These are phyloP conservation scores for Sterna hirundo DNA, from an alignment of 2,113 vertebrate species.

Conservation along the genomic window DNA sequence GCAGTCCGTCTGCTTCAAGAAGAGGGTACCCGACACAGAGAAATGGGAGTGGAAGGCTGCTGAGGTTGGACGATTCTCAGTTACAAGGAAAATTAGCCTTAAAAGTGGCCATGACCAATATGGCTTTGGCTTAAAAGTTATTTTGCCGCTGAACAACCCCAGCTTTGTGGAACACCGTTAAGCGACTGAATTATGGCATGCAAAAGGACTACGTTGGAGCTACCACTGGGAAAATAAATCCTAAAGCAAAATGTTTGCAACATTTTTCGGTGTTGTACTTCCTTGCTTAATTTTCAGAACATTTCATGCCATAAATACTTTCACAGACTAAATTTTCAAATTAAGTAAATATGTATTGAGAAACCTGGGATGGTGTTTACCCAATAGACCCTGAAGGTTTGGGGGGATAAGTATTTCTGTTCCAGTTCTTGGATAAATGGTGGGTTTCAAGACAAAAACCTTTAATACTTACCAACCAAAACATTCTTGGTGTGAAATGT, in stretches of 20 bases:
- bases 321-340: neutral
- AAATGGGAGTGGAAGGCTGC: neutral
- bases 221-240: neutral
- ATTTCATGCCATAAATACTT: neutral
- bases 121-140: neutral
- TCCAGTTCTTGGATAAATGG: neutral
- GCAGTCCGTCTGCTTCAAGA: neutral
- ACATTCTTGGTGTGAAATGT: neutral
- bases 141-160: neutral
- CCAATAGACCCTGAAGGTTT: neutral
- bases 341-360: neutral
- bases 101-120: neutral
- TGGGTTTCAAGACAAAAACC: neutral
- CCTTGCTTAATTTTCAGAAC: neutral
- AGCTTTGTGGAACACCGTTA: neutral
- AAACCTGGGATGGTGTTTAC: neutral
- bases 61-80: neutral
- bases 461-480: neutral
- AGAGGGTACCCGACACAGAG: neutral
- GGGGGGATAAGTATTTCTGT: neutral
- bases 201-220: neutral
- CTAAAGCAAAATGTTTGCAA: neutral
- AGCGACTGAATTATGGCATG: neutral
- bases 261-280: neutral
- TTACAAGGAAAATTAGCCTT: neutral